Evolutionary conservation across 2,888 invertebrate genomes (phyloP).

Genomic region (Drosophila fulvimacula): DNA sequence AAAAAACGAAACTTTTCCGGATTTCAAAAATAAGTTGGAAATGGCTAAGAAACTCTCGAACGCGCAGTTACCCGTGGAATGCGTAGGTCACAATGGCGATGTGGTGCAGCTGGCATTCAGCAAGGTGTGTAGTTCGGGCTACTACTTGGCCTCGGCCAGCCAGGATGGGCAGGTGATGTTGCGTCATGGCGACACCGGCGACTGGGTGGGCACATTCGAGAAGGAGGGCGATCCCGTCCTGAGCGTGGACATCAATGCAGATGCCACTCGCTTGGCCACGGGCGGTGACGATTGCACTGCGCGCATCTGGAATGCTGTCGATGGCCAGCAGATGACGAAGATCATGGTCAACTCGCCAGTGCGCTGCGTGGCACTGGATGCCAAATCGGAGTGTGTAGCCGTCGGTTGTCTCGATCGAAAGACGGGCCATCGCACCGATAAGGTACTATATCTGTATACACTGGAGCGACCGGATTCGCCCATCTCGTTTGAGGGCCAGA

Average conservation of each 20-base stretch:
- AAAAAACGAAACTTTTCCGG: background rate
- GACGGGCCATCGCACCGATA: constrained; percentile 86
- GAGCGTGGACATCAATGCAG: constrained; percentile 95
- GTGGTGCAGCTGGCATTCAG: constrained; percentile 53
- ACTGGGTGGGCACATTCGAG: constrained; percentile 98
- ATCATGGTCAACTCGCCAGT: constrained; percentile 92
- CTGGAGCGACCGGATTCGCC: constrained; percentile 88
- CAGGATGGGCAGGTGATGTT: constrained; percentile 97
- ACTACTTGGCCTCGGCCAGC: constrained; percentile 55
- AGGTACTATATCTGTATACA: constrained; percentile 90
- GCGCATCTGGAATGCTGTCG: constrained; percentile 96
- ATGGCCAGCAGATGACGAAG: constrained; percentile 93
- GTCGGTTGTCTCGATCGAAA: constrained; percentile 95
- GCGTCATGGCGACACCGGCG: constrained; percentile 97
- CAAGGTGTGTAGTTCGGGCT: constrained; percentile 31
- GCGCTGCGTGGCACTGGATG: constrained; percentile 94
- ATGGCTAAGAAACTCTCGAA: background rate
- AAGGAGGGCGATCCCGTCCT: constrained; percentile 98
- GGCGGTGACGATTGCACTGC: constrained; percentile 97
- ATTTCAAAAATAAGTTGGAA: background rate
- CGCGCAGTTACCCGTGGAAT: constrained; percentile 35
- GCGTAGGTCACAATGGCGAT: constrained; percentile 37
- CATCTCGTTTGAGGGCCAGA: constrained; percentile 89
- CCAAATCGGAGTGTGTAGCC: constrained; percentile 89
- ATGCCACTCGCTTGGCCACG: constrained; percentile 95